phyloP scores from a whole-genome alignment of 1,140 invertebrate genomes.

The Drosophila truncata region DNA sequence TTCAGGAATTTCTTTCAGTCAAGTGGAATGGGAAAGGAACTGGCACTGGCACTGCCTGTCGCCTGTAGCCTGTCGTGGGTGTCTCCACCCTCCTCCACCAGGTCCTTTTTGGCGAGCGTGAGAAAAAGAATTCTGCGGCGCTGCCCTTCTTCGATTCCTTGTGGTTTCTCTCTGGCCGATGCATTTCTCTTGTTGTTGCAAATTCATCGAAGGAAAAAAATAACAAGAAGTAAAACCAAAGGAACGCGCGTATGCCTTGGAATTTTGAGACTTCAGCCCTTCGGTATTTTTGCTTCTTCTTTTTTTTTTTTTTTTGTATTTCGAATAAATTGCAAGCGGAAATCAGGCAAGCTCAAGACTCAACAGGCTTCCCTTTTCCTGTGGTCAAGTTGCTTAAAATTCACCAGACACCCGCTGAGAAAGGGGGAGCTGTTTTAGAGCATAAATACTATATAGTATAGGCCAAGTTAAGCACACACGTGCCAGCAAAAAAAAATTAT shows the following conservation, averaged over 20 bases:
- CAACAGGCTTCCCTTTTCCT: slow-evolving; percentile 84
- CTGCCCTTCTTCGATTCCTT: slow-evolving; percentile 17
- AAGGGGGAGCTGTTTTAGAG: neutral
- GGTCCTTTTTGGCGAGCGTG: slow-evolving; percentile 42
- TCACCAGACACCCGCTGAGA: neutral
- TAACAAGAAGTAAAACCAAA: slow-evolving; percentile 35
- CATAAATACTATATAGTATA: slow-evolving; percentile 6
- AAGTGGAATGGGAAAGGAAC: slow-evolving; percentile 27
- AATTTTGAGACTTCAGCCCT: slow-evolving; percentile 73
- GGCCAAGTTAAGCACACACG: slow-evolving; percentile 59
- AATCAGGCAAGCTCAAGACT: slow-evolving; percentile 71
- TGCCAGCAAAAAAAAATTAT: slow-evolving; percentile 53
- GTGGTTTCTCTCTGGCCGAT: slow-evolving; percentile 58
- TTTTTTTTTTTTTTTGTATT: slow-evolving; percentile 9
- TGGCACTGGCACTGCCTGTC: slow-evolving; percentile 17
- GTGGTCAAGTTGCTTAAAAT: slow-evolving; percentile 54
- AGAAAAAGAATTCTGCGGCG: slow-evolving; percentile 40
- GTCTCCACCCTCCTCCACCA: slow-evolving; percentile 13
- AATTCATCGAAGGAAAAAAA: slow-evolving; percentile 37
- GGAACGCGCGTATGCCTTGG: slow-evolving; percentile 58
- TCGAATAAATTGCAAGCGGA: slow-evolving; percentile 77
- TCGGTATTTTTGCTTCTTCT: slow-evolving; percentile 13
- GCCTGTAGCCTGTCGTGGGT: slow-evolving; percentile 50
- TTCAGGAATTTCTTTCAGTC: slow-evolving; percentile 61
- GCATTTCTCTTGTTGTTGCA: slow-evolving; percentile 76